Evolutionary conservation across 2,797 vertebrate species (phyloP).

Genomic region (Liparis tanakae): DNA sequence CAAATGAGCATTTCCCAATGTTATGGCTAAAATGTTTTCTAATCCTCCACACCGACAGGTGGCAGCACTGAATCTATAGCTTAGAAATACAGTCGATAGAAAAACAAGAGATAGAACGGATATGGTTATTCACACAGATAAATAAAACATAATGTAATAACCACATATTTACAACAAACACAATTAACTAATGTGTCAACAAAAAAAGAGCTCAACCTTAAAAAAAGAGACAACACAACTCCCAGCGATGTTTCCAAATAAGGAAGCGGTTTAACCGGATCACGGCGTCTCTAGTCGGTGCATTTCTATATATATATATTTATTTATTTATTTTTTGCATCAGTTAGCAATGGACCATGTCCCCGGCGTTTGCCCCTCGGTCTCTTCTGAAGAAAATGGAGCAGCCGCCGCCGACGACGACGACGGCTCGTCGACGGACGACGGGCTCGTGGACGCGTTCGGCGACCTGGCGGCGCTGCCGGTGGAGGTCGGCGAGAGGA

Average conservation of each 20-base stretch:
- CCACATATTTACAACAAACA: fast-evolving
- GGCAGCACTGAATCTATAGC: conserved; percentile 29
- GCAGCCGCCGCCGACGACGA: background rate
- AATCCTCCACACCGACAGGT: conserved; percentile 33
- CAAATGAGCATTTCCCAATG: background rate
- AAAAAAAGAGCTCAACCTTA: background rate
- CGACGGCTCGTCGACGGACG: conserved; percentile 45
- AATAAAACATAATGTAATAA: background rate
- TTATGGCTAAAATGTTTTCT: background rate
- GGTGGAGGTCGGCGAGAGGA: conserved; percentile 86
- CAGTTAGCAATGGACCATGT: conserved; percentile 61
- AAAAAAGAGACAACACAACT: background rate
- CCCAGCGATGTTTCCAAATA: background rate
- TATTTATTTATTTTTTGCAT: too few relatives aligned
- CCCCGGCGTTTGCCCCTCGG: conserved; percentile 29
- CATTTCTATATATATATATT: conserved; percentile 19
- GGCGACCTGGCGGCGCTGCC: conserved; percentile 88
- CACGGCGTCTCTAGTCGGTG: background rate
- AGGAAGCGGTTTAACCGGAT: background rate
- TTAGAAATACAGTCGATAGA: conserved; percentile 13
- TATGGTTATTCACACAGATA: background rate
- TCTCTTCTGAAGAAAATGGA: conserved; percentile 41
- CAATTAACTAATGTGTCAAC: background rate
- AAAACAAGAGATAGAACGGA: conserved; percentile 1
- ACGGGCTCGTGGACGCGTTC: conserved; percentile 74